Evolutionary conservation across 1,140 invertebrate species (phyloP).

Genomic region (Anoplolepis gracilipes): DNA sequence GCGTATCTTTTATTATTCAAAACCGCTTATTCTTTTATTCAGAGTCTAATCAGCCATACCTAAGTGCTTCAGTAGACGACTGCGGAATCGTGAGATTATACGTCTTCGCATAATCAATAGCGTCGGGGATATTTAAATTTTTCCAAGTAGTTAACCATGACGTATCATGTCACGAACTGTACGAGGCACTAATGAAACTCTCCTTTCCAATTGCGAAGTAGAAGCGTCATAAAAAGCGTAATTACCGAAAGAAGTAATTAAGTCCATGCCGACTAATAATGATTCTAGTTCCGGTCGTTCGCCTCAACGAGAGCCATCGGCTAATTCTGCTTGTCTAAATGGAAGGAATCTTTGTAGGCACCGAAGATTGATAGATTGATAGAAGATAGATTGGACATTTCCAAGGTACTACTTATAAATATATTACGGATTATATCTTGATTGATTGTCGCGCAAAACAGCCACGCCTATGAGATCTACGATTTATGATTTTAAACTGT

Average conservation of each 20-base stretch:
- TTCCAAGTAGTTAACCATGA: constrained; percentile 42
- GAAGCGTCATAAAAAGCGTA: constrained; percentile 69
- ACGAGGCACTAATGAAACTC: constrained; percentile 44
- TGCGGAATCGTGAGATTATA: constrained; percentile 25
- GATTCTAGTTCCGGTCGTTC: constrained; percentile 42
- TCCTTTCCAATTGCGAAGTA: constrained; percentile 24
- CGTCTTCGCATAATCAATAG: constrained; percentile 50
- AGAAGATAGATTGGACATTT: constrained; percentile 47
- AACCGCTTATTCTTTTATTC: constrained; percentile 13
- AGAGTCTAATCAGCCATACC: neutral
- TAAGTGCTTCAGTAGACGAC: constrained; percentile 6
- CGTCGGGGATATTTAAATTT: constrained; percentile 45
- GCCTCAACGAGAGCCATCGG: constrained; percentile 4
- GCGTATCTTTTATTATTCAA: constrained; percentile 22
- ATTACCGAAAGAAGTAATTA: constrained; percentile 77
- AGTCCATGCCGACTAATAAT: constrained; percentile 68
- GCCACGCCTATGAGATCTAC: neutral
- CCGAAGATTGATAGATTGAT: constrained; percentile 48
- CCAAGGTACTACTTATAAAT: constrained; percentile 43
- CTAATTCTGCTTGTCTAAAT: constrained; percentile 24
- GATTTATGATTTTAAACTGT: constrained; percentile 43
- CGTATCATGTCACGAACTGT: constrained; percentile 40
- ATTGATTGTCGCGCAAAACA: constrained; percentile 33
- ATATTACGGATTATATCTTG: constrained; percentile 43
- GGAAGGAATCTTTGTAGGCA: constrained; percentile 33